These are phyloP conservation scores for Drosophila siamana DNA, from an alignment of 2,888 invertebrate genomes.

Conservation along the genomic window DNA sequence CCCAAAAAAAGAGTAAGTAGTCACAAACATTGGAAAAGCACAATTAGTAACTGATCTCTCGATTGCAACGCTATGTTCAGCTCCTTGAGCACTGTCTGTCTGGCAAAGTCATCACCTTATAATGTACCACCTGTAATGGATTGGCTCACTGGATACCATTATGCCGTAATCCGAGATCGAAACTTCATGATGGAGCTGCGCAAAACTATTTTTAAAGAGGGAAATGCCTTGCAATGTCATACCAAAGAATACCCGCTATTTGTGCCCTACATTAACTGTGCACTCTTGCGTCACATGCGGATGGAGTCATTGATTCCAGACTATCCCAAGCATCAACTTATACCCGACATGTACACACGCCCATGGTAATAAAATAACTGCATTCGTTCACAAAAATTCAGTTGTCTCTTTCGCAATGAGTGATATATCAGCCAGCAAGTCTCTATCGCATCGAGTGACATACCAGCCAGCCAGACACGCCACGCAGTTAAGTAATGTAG, in stretches of 20 bases:
- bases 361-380: too few species aligned
- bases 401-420: too few species aligned
- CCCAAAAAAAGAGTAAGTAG: too few species aligned
- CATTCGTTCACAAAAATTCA: too few species aligned
- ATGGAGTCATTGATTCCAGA: constrained; percentile 35
- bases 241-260: neutral
- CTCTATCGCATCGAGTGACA: too few species aligned
- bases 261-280: constrained; percentile 9
- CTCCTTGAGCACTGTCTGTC: constrained; percentile 13
- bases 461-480: too few species aligned
- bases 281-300: constrained; percentile 17
- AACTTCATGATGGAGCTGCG: neutral
- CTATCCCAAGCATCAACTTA: constrained; percentile 23
- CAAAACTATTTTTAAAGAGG: neutral
- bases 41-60: too few species aligned
- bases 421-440: too few species aligned
- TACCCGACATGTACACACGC: neutral
- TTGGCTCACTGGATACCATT: neutral
- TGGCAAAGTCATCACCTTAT: constrained; percentile 16
- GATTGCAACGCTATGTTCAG: too few species aligned
- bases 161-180: neutral
- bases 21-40: neutral
- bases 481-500: too few species aligned
- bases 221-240: constrained; percentile 26
- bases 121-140: constrained; percentile 2